Conservation (phyloP, 2,888 invertebrate species). For the Andrena bicolor region DNA sequence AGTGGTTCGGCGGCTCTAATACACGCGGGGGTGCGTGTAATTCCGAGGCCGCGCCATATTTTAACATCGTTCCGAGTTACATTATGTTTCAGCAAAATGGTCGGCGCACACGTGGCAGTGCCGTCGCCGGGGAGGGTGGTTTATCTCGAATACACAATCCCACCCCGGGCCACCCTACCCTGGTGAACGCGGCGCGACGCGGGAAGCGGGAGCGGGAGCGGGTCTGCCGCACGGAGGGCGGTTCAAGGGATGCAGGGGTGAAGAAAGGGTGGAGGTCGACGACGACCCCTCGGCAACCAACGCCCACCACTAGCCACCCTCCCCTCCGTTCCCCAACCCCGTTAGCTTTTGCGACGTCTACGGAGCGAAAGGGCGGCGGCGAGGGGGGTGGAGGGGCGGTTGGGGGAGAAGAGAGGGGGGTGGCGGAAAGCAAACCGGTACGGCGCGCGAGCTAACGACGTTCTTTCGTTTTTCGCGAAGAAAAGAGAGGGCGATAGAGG, state of each 20-base stretch:
- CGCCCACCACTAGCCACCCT: constrained; percentile 77
- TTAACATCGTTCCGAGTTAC: constrained; percentile 81
- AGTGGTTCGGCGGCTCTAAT: constrained; percentile 66
- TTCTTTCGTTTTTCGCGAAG: constrained; percentile 78
- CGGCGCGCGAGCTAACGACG: constrained; percentile 79
- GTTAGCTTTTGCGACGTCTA: constrained; percentile 78
- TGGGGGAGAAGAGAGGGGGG: constrained; percentile 56
- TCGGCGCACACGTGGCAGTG: constrained; percentile 82
- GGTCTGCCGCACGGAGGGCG: constrained; percentile 41
- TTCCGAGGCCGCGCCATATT: constrained; percentile 79
- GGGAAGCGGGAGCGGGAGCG: constrained; percentile 25
- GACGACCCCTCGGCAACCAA: constrained; percentile 78
- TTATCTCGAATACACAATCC: constrained; percentile 83
- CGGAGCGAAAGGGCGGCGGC: constrained; percentile 41
- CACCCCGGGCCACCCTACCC: constrained; percentile 68
- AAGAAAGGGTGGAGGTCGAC: constrained; percentile 66
- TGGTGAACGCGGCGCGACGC: constrained; percentile 29
- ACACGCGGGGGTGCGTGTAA: constrained; percentile 75
- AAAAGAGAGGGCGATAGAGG: constrained; percentile 48
- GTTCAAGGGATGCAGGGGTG: constrained; percentile 51
- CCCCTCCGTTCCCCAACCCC: constrained; percentile 63
- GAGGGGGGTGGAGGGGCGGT: constrained; percentile 57
- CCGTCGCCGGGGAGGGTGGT: constrained; percentile 78
- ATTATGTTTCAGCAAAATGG: constrained; percentile 83
- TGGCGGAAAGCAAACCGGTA: constrained; percentile 67